Evolutionary conservation across 1,140 invertebrate genomes (phyloP), one percentile per base, ranked within the genome.

Genomic region (Prorops nasuta): DNA sequence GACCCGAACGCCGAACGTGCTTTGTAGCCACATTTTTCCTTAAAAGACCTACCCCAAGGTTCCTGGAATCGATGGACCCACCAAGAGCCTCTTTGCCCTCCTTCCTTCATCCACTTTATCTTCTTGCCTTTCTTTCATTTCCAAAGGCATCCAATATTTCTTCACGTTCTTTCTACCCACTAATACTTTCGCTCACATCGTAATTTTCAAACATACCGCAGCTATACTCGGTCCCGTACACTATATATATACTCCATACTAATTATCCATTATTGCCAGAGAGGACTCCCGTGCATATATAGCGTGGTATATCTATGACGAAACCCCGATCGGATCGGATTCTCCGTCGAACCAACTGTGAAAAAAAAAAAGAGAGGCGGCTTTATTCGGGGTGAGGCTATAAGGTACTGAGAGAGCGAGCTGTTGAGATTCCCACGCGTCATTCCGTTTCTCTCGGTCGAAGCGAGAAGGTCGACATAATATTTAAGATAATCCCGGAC

Each of bases 21-120:
- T 58, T 64, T 59, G 63, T 58, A 44, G 41, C 37, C 32, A 52
- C 44, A 68, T 65, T 68, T 64, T 69, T 63, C 49, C 40, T 44
- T 19, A 62, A 65, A 60, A 47, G 68, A 68, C 68, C 67, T 68
- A 69, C 63, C 65, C 63, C 63, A 64, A 57, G 60, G 51, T 72
- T 72, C 66, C 34, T 31, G 54, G 69, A 72, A 72, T 51, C 62
- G 58, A 56, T 24, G 53, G 51, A 53, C 39, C 54, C 35, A 31
- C 44, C 51, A 22, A 49, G 41, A 34, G 42, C 21, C 46, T 20
- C 46, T 3, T 38, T 17, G 24, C 24, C 4, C 24, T 28, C 4
- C 24, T 6, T 10, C 24, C 24, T 28, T 10, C 10, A 28, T 6
- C 24, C 4, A 10, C 10, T 4, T 10, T 10, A 4, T 28, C 24